Evolutionary conservation across 2,888 invertebrate species (phyloP).

Genomic region (Diogma glabrata): DNA sequence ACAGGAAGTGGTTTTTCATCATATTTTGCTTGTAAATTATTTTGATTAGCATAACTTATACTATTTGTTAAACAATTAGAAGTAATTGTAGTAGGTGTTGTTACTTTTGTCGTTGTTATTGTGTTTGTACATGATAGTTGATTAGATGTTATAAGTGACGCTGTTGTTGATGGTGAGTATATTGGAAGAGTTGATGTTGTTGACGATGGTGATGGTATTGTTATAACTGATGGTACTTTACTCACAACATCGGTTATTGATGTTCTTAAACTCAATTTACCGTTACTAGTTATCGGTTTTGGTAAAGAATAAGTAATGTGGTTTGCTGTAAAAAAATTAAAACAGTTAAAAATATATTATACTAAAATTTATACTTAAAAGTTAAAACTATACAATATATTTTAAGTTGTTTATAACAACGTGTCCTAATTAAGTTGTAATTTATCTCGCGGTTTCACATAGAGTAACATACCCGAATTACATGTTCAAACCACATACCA

Average conservation of each 20-base stretch:
- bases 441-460: too few species aligned
- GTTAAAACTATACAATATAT: too few species aligned
- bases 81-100: background rate
- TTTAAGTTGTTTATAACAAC: too few species aligned
- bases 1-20: slow-evolving; percentile 32
- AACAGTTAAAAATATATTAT: too few species aligned
- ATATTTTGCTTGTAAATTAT: slow-evolving; percentile 7
- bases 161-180: slow-evolving; percentile 15
- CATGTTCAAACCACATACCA: too few species aligned
- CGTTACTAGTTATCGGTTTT: slow-evolving; percentile 28
- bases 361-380: too few species aligned
- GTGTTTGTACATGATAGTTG: slow-evolving; percentile 6
- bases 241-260: slow-evolving; percentile 36
- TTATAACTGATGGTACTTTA: slow-evolving; percentile 36
- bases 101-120: slow-evolving; percentile 8
- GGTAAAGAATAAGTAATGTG: slow-evolving; percentile 35
- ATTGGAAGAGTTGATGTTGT: slow-evolving; percentile 17
- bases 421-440: too few species aligned
- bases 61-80: too few species aligned
- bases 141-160: background rate
- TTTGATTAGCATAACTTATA: too few species aligned
- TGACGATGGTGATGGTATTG: slow-evolving; percentile 28
- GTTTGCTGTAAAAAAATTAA: slow-evolving; percentile 32
- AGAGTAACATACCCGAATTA: too few species aligned
- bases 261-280: slow-evolving; percentile 34